Evolutionary conservation across 2,888 invertebrate genomes (phyloP).

Genomic region (Scotopteryx bipunctaria): DNA sequence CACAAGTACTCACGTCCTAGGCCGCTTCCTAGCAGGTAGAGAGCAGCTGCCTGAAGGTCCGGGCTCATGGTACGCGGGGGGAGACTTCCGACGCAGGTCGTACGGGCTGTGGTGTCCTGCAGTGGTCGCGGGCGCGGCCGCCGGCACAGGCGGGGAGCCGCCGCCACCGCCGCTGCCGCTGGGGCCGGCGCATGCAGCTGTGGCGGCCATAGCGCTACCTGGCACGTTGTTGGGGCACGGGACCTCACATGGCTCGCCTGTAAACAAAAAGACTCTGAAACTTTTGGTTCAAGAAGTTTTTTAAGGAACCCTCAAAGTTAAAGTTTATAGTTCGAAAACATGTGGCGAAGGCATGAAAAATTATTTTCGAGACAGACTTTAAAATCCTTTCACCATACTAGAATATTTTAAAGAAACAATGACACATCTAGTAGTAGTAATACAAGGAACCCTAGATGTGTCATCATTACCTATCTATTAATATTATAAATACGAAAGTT

Average conservation of each 20-base stretch:
- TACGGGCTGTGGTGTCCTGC: constrained; percentile 93
- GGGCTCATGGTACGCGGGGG: constrained; percentile 87
- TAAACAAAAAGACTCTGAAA: constrained; percentile 38
- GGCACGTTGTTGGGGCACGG: constrained; percentile 88
- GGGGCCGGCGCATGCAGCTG: constrained; percentile 77
- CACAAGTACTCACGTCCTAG: constrained; percentile 83
- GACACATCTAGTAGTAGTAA: too few relatives aligned
- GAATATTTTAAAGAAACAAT: too few relatives aligned
- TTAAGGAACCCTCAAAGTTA: neutral
- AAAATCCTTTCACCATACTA: too few relatives aligned
- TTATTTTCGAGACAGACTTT: too few relatives aligned
- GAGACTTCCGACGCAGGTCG: constrained; percentile 93
- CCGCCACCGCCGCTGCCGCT: constrained; percentile 82
- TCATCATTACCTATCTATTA: too few relatives aligned
- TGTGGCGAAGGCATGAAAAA: too few relatives aligned
- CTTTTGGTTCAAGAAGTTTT: too few relatives aligned
- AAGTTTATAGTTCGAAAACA: too few relatives aligned
- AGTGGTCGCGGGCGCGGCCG: constrained; percentile 87
- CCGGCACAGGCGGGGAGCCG: constrained; percentile 78
- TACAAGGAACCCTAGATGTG: too few relatives aligned
- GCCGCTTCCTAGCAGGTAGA: constrained; percentile 93
- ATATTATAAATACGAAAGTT: too few relatives aligned
- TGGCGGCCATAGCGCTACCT: constrained; percentile 77
- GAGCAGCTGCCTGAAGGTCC: constrained; percentile 86
- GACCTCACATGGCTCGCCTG: constrained; percentile 90